Percentiles rank a stretch among this genome's conserved stretches.
These are phyloP conservation scores for Illadopsis cleaveri DNA, from an alignment of 2,113 vertebrate species.

Conservation along the genomic window DNA sequence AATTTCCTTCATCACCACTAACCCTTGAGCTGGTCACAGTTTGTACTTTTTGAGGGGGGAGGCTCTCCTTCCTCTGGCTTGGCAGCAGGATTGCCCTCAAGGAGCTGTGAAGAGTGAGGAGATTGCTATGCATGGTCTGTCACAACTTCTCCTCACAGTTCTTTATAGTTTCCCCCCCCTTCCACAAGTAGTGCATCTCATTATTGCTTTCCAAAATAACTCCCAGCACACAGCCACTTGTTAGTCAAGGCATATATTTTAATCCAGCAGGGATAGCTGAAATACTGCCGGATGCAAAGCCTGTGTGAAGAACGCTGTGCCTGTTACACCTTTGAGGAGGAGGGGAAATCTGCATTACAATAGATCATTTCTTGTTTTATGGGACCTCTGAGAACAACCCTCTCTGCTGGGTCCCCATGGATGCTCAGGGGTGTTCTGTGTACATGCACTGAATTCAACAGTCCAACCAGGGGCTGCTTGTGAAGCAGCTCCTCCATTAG, in stretches of 20 bases:
- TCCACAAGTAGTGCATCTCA: neutral
- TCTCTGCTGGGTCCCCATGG: neutral
- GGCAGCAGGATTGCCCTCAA: neutral
- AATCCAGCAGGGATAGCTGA: neutral
- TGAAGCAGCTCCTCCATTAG: accelerated
- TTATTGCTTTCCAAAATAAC: neutral
- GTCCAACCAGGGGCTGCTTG: neutral
- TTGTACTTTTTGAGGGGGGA: neutral
- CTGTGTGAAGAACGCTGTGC: neutral
- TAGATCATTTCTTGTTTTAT: neutral
- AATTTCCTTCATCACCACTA: neutral
- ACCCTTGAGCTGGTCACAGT: neutral
- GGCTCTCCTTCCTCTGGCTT: neutral
- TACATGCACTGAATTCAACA: neutral
- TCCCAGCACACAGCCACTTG: neutral
- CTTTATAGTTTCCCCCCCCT: neutral
- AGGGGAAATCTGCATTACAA: neutral
- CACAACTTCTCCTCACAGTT: neutral
- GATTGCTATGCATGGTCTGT: neutral
- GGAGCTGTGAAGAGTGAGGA: neutral
- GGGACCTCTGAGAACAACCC: neutral
- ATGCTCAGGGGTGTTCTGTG: neutral
- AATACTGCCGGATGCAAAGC: neutral
- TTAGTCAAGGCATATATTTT: neutral
- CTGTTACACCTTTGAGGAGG: neutral